These are phyloP conservation scores for Nyctibius grandis DNA, from an alignment of 2,797 vertebrate genomes.

Conservation along the genomic window DNA sequence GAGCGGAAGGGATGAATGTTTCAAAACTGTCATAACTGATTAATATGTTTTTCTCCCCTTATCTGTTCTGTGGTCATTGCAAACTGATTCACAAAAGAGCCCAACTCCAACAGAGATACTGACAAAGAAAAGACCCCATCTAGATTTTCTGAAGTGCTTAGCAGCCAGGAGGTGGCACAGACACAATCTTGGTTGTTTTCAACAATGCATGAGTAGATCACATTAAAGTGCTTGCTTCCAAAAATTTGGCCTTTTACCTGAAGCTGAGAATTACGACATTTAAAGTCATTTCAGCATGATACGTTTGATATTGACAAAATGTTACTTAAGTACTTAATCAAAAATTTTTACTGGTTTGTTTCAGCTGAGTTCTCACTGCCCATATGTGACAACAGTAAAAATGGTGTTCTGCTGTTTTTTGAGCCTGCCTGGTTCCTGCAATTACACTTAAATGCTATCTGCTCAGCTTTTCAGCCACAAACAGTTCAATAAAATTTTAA, in stretches of 20 bases:
- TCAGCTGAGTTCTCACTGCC: background rate
- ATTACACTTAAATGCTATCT: background rate
- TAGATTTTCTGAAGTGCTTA: background rate
- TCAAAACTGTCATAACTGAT: background rate
- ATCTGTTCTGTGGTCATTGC: background rate
- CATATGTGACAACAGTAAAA: background rate
- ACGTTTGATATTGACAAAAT: background rate
- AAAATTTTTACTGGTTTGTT: background rate
- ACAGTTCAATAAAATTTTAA: background rate
- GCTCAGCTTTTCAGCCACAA: background rate
- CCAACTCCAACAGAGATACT: background rate
- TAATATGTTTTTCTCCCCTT: background rate
- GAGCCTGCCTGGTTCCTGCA: background rate
- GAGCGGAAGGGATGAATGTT: background rate
- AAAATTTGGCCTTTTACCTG: background rate
- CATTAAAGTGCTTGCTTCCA: background rate
- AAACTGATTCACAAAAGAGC: background rate
- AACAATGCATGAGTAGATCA: background rate
- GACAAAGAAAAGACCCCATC: background rate
- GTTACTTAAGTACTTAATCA: background rate
- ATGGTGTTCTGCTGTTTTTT: background rate
- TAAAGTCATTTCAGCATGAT: background rate
- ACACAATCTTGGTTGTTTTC: background rate
- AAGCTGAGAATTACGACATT: background rate
- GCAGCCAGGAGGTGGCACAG: background rate